These are phyloP conservation scores for Bombus terrestris DNA, from an alignment of 1,140 invertebrate species.

Conservation along the genomic window DNA sequence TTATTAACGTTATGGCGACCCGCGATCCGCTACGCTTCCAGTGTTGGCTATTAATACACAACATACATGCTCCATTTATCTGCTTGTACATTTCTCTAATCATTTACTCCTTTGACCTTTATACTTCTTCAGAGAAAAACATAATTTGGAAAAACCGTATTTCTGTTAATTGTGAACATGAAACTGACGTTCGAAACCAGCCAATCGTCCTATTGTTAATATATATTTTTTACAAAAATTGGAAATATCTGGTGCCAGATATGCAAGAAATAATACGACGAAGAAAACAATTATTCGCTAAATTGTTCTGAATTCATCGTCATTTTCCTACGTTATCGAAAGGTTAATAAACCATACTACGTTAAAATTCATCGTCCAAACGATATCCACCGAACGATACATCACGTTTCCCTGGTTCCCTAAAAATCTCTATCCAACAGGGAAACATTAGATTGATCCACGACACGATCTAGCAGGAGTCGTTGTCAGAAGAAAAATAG, in stretches of 20 bases:
- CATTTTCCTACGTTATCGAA: not conserved
- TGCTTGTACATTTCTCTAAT: not conserved
- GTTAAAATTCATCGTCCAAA: not conserved
- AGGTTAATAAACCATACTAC: not conserved
- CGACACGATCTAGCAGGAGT: not conserved
- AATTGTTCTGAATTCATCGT: too few relatives aligned
- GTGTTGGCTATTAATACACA: not conserved
- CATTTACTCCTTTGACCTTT: not conserved
- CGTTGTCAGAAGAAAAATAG: constrained; percentile 22
- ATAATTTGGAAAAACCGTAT: too few relatives aligned
- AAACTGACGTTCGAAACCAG: not conserved
- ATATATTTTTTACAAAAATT: not conserved
- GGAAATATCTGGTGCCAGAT: not conserved
- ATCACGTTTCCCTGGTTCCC: not conserved
- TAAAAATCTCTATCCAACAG: not conserved
- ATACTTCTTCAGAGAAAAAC: too few relatives aligned
- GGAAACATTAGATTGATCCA: constrained; percentile 25
- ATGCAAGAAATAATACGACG: too few relatives aligned
- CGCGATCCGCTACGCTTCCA: not conserved
- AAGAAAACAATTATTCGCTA: not conserved
- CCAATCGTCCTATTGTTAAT: not conserved
- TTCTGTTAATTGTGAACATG: too few relatives aligned
- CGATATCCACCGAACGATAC: not conserved
- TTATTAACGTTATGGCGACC: not conserved
- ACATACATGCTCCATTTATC: not conserved